Base-by-base conservation (phyloP, 2,113 vertebrate genomes). In the Callipepla californica region DNA sequence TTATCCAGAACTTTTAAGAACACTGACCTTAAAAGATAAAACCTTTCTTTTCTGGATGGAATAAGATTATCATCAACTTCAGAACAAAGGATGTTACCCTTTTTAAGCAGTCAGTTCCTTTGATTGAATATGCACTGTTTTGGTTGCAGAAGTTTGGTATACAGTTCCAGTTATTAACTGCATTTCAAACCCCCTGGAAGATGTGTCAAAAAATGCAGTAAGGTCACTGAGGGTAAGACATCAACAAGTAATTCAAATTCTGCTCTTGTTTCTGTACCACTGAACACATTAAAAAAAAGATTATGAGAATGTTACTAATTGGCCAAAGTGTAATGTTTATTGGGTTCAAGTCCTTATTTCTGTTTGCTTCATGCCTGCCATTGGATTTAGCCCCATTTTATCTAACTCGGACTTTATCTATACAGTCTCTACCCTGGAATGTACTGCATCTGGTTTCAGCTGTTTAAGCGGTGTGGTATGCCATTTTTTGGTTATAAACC, bases 161-260 rank as follows among this genome's bases (percentile, higher is more conserved):
- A 7, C 18, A 22, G 6, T 13, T 79, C 20, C 11, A 38, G 10
- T 26, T 65, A 44, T 3, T 76, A 72, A 8, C 4, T 59, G 9
- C 26, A 8, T 69, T 8, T 28, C 50, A 66, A 47, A 32, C 8
- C 5, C 10, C 34, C 26, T 7, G 1, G 4, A 51, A 12, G 2
- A 17, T 87, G 16, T 5, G 5, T 23, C 19, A 93, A 65, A 16
- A 86, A 73, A 42, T 80, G 78, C 7, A 30, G 58, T 26, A 67
- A 55, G 38, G 18, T 7, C 25, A 53, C 6, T 1, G 3, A 4
- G 0, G 0, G 9, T 20, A 63, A 44, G 21, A 18, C 17, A n/a
- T 13, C 36, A 22, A 82, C 7, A 3, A 48, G 15, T 40, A 1
- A 6, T 57, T 8, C 19, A 62, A n/a, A 3, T 67, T 40, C 75